Percentiles rank a stretch among this genome's conserved stretches.
phyloP scores from a whole-genome alignment of 2,888 invertebrate species.

The Drosophila hamatofila region DNA sequence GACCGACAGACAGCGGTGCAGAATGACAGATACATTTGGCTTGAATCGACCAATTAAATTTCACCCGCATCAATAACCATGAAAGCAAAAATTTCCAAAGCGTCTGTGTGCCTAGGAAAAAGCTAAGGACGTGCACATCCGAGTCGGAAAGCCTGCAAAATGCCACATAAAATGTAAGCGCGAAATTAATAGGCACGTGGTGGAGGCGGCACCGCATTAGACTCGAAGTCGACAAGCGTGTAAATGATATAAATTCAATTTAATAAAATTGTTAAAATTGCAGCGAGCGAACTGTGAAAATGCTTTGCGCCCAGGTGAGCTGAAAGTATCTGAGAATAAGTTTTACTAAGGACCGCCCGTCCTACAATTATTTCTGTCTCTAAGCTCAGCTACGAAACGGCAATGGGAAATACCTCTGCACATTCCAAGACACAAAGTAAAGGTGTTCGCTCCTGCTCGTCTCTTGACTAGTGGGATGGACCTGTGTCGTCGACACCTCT shows the following conservation, averaged over 20 bases:
- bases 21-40: slow-evolving; percentile 44
- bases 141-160: slow-evolving; percentile 49
- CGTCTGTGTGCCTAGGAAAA: slow-evolving; percentile 47
- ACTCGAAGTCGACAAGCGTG: slow-evolving; percentile 81
- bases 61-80: slow-evolving; percentile 83
- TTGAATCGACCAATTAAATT: slow-evolving; percentile 81
- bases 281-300: slow-evolving; percentile 78
- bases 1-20: not conserved
- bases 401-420: slow-evolving; percentile 78
- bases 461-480: slow-evolving; percentile 34
- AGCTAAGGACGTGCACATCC: slow-evolving; percentile 34
- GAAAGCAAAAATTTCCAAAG: slow-evolving; percentile 80
- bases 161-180: slow-evolving; percentile 78
- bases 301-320: slow-evolving; percentile 81
- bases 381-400: not conserved
- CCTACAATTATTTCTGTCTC: slow-evolving; percentile 5
- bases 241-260: slow-evolving; percentile 85
- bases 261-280: slow-evolving; percentile 85
- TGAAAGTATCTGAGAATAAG: slow-evolving; percentile 70
- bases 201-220: slow-evolving; percentile 44
- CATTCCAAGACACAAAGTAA: slow-evolving; percentile 81
- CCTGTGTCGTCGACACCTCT: slow-evolving; percentile 29
- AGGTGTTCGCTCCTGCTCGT: slow-evolving; percentile 36
- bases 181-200: slow-evolving; percentile 70
- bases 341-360: slow-evolving; percentile 49